Conservation (phyloP, 2,888 invertebrate genomes). For the Epistrophe grossulariae region DNA sequence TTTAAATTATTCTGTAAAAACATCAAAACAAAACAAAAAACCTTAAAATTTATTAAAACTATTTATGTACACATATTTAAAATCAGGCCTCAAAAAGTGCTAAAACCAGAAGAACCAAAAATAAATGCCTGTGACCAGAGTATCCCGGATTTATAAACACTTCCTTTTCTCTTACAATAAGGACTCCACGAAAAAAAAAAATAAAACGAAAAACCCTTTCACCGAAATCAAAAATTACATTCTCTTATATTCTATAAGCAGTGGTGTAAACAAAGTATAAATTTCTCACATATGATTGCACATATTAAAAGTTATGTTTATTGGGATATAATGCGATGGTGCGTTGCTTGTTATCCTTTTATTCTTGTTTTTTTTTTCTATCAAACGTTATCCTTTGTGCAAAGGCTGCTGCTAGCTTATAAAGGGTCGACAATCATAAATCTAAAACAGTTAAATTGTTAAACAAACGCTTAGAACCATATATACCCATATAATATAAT, state of each 20-base stretch:
- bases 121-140: too few species aligned
- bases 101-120: background rate
- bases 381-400: constrained; percentile 58
- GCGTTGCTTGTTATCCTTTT: constrained; percentile 74
- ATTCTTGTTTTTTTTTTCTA: constrained; percentile 9
- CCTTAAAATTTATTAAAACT: background rate
- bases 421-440: constrained; percentile 70
- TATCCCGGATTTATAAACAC: background rate
- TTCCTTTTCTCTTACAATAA: background rate
- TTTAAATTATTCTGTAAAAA: too few species aligned
- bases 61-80: background rate
- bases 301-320: constrained; percentile 77
- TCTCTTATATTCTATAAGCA: constrained; percentile 61
- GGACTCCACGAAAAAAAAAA: background rate
- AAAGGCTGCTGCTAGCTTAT: constrained; percentile 43
- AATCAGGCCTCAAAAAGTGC: background rate
- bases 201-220: constrained; percentile 26
- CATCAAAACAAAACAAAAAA: too few species aligned
- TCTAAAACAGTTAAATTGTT: constrained; percentile 74
- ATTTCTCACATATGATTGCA: constrained; percentile 77
- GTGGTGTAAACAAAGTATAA: constrained; percentile 75
- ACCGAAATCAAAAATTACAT: constrained; percentile 71
- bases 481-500: background rate
- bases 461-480: constrained; percentile 68
- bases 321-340: constrained; percentile 76